Conservation (phyloP, 2,113 vertebrate species). For the Mustela nigripes region DNA sequence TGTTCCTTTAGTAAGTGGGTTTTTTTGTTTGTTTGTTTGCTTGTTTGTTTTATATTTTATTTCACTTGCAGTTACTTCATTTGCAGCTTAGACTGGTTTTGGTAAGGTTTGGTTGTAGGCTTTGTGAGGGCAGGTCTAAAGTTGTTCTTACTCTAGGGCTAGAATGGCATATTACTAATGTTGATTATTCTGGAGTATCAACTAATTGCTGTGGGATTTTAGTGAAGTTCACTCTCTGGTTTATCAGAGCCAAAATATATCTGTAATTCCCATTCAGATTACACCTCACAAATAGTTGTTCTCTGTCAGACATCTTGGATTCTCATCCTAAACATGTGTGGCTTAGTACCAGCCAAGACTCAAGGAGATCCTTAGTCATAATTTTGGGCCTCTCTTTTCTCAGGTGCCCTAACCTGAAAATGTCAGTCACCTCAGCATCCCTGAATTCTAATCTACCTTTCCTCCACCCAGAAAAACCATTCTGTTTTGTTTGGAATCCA, state of each 20-base stretch:
- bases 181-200: not conserved
- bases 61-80: not conserved
- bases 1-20: not conserved
- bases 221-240: not conserved
- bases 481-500: not conserved
- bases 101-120: not conserved
- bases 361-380: not conserved
- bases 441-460: not conserved
- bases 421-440: not conserved
- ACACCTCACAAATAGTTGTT: not conserved
- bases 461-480: not conserved
- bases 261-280: not conserved
- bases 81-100: not conserved
- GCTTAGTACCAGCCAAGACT: not conserved
- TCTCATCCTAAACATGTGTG: not conserved
- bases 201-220: not conserved
- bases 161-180: not conserved
- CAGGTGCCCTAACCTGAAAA: not conserved
- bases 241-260: constrained; percentile 7
- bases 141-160: not conserved
- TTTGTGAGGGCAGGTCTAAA: not conserved
- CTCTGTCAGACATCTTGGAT: not conserved
- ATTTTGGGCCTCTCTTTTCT: not conserved
- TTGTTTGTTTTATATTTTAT: too few species aligned
- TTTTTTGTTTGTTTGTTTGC: too few species aligned